phyloP scores from a whole-genome alignment of 2,888 invertebrate species.

The Drosophila ustulata region DNA sequence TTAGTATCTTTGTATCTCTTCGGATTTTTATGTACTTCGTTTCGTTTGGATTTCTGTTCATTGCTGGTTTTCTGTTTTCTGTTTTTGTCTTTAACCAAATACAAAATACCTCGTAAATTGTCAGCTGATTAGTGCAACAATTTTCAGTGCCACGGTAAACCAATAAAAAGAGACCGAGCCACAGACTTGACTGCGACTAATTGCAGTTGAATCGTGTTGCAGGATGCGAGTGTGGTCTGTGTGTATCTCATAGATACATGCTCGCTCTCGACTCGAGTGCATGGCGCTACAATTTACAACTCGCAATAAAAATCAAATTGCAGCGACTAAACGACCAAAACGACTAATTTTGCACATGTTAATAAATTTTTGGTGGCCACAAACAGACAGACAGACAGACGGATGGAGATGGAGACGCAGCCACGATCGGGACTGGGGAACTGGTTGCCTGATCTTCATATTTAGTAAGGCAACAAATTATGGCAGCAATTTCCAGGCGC shows the following conservation, averaged over 20 bases:
- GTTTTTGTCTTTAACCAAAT: slow-evolving; percentile 51
- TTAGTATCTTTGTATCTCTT: slow-evolving; percentile 5
- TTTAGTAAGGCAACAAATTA: slow-evolving; percentile 77
- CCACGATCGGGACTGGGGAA: slow-evolving; percentile 9
- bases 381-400: slow-evolving; percentile 7
- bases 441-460: slow-evolving; percentile 71
- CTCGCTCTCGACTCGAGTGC: slow-evolving; percentile 19
- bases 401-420: slow-evolving; percentile 14
- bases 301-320: slow-evolving; percentile 78
- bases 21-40: slow-evolving; percentile 51
- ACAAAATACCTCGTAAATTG: slow-evolving; percentile 69
- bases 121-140: slow-evolving; percentile 77
- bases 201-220: slow-evolving; percentile 34
- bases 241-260: slow-evolving; percentile 64
- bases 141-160: slow-evolving; percentile 62
- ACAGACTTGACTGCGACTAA: slow-evolving; percentile 35
- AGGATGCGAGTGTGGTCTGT: slow-evolving; percentile 36
- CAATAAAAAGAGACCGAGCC: slow-evolving; percentile 45
- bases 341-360: slow-evolving; percentile 80
- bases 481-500: slow-evolving; percentile 75
- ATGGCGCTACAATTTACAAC: slow-evolving; percentile 57
- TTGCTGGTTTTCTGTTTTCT: slow-evolving; percentile 11
- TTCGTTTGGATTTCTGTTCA: slow-evolving; percentile 3
- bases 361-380: slow-evolving; percentile 60
- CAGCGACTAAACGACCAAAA: slow-evolving; percentile 78